Evolutionary conservation across 2,113 vertebrate genomes (phyloP).

Genomic region (Phylloscopus trochilus): DNA sequence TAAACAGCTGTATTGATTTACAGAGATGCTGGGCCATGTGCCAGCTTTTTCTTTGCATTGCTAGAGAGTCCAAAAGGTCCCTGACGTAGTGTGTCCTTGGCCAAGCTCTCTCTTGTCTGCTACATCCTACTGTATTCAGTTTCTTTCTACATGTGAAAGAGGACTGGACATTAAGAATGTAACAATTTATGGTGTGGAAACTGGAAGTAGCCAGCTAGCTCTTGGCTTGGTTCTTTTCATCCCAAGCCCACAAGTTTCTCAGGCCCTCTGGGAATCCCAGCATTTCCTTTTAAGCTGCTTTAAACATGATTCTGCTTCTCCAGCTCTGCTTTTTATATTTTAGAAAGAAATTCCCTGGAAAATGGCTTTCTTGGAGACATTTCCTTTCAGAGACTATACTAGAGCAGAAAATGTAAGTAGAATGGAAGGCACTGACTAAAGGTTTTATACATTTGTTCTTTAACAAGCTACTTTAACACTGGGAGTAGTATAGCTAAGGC

Average conservation of each 20-base stretch:
- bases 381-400: background rate
- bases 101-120: background rate
- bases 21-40: background rate
- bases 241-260: constrained; percentile 28
- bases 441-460: background rate
- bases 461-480: background rate
- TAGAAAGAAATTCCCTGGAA: constrained; percentile 11
- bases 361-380: background rate
- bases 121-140: background rate
- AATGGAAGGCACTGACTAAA: background rate
- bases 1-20: constrained; percentile 46
- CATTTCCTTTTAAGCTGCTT: constrained; percentile 33
- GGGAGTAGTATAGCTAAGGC: background rate
- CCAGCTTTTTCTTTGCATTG: background rate
- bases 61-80: background rate
- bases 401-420: background rate
- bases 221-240: constrained; percentile 25
- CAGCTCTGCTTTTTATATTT: constrained; percentile 15
- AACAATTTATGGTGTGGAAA: constrained; percentile 42
- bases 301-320: constrained; percentile 23
- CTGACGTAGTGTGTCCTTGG: background rate
- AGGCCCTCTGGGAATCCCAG: constrained; percentile 14
- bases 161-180: background rate
- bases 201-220: constrained; percentile 14
- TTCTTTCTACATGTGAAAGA: background rate